phyloP scores from a whole-genome alignment of 2,113 vertebrate species.

The Oenanthe melanoleuca region DNA sequence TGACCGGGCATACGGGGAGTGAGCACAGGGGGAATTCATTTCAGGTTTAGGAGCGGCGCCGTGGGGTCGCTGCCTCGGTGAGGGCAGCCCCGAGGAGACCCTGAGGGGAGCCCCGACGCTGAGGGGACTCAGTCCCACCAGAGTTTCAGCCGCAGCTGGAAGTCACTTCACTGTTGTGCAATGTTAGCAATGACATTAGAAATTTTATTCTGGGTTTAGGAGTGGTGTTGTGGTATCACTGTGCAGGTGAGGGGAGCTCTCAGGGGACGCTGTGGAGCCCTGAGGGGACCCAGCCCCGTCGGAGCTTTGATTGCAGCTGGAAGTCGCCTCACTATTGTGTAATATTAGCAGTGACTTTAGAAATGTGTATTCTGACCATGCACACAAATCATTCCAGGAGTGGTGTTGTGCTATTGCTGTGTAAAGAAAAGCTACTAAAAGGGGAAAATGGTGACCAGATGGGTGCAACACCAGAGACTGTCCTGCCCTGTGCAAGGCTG shows the following conservation, averaged over 20 bases:
- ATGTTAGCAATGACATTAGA: not conserved
- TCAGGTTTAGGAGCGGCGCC: not conserved
- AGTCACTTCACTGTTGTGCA: not conserved
- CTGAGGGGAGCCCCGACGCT: rapidly evolving
- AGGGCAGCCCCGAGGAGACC: not conserved
- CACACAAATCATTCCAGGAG: rapidly evolving
- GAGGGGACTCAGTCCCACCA: not conserved
- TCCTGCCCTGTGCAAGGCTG: not conserved
- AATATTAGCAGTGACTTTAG: too few species aligned
- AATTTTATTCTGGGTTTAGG: not conserved
- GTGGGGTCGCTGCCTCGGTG: rapidly evolving
- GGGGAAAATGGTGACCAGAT: not conserved
- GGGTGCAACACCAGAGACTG: not conserved
- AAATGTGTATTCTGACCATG: not conserved
- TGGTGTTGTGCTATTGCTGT: rapidly evolving
- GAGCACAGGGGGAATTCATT: not conserved
- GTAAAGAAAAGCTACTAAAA: not conserved
- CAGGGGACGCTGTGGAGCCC: too few species aligned
- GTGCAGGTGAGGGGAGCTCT: not conserved
- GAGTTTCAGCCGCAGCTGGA: not conserved
- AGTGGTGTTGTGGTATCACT: too few species aligned
- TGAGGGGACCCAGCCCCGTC: not conserved
- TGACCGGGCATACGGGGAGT: rapidly evolving
- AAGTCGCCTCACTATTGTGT: not conserved
- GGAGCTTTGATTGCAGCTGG: not conserved